Evolutionary conservation across 1,140 invertebrate genomes (phyloP).

Genomic region (Magallana ariakensis): DNA sequence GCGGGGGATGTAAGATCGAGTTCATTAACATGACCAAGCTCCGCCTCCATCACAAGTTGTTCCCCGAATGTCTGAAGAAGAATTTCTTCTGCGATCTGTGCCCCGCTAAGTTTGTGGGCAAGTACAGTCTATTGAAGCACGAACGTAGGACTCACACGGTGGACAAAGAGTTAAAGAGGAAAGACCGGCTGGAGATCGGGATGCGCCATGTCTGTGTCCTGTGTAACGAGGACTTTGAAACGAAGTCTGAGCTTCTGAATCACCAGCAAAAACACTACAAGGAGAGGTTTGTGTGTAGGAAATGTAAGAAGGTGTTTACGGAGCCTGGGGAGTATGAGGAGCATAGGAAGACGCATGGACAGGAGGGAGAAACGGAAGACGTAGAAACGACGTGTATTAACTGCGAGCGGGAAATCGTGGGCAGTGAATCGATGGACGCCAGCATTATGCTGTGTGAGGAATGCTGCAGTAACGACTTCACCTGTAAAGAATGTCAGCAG

Average conservation of each 20-base stretch:
- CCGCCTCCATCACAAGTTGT: not conserved
- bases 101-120: not conserved
- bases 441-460: not conserved
- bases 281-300: not conserved
- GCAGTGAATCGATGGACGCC: not conserved
- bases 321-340: not conserved
- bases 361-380: not conserved
- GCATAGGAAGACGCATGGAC: not conserved
- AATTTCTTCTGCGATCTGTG: constrained; percentile 3
- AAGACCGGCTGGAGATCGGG: not conserved
- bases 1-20: not conserved
- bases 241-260: not conserved
- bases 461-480: not conserved
- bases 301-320: not conserved
- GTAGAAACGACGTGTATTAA: not conserved
- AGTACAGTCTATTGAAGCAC: not conserved
- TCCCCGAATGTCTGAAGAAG: not conserved
- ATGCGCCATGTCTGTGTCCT: not conserved
- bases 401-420: not conserved
- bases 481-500: constrained; percentile 40
- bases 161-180: not conserved
- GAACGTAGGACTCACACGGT: constrained; percentile 8
- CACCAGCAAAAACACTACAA: not conserved
- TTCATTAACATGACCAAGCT: not conserved
- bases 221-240: not conserved